Percentiles rank a stretch among this genome's conserved stretches.
phyloP scores from a whole-genome alignment of 2,113 vertebrate genomes.

The Cryptoleucopteryx plumbea region DNA sequence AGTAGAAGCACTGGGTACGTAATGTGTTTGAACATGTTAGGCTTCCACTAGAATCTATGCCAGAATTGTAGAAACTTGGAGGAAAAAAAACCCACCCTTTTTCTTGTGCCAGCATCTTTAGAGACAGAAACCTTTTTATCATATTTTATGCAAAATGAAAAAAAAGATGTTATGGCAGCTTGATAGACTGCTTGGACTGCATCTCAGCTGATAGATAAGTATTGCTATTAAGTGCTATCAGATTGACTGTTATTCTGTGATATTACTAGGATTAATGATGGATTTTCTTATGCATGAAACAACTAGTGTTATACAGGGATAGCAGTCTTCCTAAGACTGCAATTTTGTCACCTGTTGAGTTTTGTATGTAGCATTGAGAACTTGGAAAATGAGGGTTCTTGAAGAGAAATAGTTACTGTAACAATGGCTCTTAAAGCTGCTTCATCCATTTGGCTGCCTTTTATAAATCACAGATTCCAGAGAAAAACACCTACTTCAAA shows the following conservation, averaged over 20 bases:
- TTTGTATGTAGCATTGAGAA: not conserved
- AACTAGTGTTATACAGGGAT: not conserved
- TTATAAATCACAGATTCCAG: not conserved
- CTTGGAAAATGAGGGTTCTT: not conserved
- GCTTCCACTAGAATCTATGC: not conserved
- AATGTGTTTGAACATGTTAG: conserved; percentile 35
- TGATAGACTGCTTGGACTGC: not conserved
- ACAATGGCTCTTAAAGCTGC: not conserved
- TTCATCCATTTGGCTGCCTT: not conserved
- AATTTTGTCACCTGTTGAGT: not conserved
- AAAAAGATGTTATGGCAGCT: not conserved
- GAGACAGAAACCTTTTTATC: not conserved
- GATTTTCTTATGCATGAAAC: not conserved
- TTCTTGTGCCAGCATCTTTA: not conserved
- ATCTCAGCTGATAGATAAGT: not conserved
- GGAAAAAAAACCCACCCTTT: not conserved
- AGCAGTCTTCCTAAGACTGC: not conserved
- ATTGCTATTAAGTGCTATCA: not conserved
- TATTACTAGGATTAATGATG: not conserved
- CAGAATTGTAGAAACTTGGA: conserved; percentile 17
- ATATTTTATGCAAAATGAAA: not conserved
- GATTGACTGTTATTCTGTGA: not conserved
- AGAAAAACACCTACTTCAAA: not conserved
- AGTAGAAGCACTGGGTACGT: not conserved
- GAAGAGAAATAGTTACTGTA: not conserved